Conservation (phyloP, 2,888 invertebrate genomes). For the Netelia melanura region DNA sequence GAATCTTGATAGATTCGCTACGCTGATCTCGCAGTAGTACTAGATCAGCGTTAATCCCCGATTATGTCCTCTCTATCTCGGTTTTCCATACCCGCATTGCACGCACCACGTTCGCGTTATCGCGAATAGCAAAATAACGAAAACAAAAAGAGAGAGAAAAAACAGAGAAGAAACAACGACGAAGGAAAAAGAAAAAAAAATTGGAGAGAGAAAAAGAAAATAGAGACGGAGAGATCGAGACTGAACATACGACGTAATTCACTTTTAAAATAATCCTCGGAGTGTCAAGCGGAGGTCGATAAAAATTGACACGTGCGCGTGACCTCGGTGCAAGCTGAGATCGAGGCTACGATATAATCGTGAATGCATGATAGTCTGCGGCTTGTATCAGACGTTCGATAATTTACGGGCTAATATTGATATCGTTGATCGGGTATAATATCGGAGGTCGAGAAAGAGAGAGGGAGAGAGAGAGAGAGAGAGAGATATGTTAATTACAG, state of each 20-base stretch:
- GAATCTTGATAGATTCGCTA: conserved; percentile 68
- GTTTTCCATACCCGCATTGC: conserved; percentile 3
- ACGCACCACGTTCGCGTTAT: conserved; percentile 33
- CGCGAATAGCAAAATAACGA: conserved; percentile 12
- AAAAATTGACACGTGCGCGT: conserved; percentile 66
- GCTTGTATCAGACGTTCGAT: no score
- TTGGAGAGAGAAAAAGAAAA: conserved; percentile 6
- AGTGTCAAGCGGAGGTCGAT: conserved; percentile 54
- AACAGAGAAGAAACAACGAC: not conserved
- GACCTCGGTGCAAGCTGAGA: conserved; percentile 58
- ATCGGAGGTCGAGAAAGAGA: no score
- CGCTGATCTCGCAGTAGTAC: conserved; percentile 44
- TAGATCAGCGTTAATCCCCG: conserved; percentile 60
- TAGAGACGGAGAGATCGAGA: not conserved
- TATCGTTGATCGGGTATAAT: no score
- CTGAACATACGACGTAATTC: conserved; percentile 51
- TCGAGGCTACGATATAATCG: conserved; percentile 60
- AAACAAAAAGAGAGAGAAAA: conserved; percentile 14
- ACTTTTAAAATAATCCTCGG: conserved; percentile 51
- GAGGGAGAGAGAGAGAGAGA: no score
- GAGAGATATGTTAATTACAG: no score
- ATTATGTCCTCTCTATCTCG: conserved; percentile 19
- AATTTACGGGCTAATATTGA: no score
- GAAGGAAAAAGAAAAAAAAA: not conserved
- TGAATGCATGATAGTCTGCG: not conserved